Evolutionary conservation across 37 sponge, comb jelly and placozoan genomes (phyloP).

Genomic region (Aplysina aerophoba): DNA sequence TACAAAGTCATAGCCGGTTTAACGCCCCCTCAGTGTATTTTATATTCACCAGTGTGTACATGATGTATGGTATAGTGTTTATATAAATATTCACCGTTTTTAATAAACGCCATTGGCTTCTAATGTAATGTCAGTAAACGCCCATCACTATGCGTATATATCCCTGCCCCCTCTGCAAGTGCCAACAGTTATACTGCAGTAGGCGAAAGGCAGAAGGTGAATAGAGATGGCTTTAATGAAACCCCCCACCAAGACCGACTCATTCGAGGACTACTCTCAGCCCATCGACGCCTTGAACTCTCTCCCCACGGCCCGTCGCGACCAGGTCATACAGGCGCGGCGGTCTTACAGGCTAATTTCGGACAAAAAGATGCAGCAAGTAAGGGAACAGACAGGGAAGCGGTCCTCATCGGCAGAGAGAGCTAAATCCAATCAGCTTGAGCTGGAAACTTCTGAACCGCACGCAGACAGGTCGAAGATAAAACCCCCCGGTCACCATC

Average conservation of each 20-base stretch:
- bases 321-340: background rate
- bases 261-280: constrained; percentile 4
- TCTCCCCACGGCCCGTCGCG: background rate
- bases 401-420: constrained; percentile 19
- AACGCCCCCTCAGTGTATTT: too few relatives aligned
- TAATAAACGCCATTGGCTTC: too few relatives aligned
- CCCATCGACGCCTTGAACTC: constrained; percentile 26
- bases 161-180: background rate
- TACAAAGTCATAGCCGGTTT: background rate
- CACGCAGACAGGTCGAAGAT: background rate
- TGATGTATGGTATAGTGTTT: background rate
- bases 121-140: too few relatives aligned
- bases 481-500: background rate
- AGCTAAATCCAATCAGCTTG: background rate
- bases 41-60: too few relatives aligned
- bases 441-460: background rate
- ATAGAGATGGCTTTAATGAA: background rate
- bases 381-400: background rate
- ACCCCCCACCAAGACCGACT: background rate
- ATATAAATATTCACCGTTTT: too few relatives aligned
- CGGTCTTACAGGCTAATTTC: constrained; percentile 12
- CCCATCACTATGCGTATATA: too few relatives aligned
- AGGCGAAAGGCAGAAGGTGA: too few relatives aligned
- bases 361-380: constrained; percentile 26
- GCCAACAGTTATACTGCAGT: too few relatives aligned